A percentile compares a stretch with the other conserved stretches of the same genome.
Evolutionary conservation across 2,797 vertebrate species (phyloP).

Genomic region (Echiichthys vipera): DNA sequence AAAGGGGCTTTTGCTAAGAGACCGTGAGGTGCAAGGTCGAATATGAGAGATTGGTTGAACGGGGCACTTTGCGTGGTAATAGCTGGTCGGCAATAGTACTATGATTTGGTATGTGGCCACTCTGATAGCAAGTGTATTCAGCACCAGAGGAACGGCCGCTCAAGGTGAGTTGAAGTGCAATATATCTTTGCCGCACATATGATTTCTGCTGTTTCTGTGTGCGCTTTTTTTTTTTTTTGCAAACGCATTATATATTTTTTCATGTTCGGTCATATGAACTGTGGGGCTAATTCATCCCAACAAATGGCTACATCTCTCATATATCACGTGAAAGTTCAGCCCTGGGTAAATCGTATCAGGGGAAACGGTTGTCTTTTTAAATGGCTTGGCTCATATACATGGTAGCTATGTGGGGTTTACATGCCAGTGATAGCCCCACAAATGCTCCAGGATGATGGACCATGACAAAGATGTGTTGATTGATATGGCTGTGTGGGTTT

Average conservation of each 20-base stretch:
- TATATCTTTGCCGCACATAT: conserved; percentile 70
- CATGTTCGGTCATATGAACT: conserved; percentile 53
- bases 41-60: conserved; percentile 87
- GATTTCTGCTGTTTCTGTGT: conserved; percentile 49
- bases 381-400: conserved; percentile 31
- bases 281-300: conserved; percentile 61
- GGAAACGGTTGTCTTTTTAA: conserved; percentile 31
- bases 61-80: conserved; percentile 93
- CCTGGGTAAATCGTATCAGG: conserved; percentile 43
- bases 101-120: conserved; percentile 99
- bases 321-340: conserved; percentile 78
- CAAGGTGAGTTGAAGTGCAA: conserved; percentile 98
- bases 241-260: conserved; percentile 42
- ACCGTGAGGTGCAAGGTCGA: conserved; percentile 84
- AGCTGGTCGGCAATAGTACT: conserved; percentile 93
- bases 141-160: conserved; percentile 94
- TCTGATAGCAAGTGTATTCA: conserved; percentile 99
- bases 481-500: conserved; percentile 25
- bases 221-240: conserved; percentile 34
- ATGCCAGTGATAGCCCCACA: conserved; percentile 16
- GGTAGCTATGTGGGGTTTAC: conserved; percentile 39
- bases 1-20: conserved; percentile 78
- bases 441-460: conserved; percentile 26
- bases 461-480: conserved; percentile 33
- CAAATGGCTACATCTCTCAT: conserved; percentile 72